phyloP scores from a whole-genome alignment of 1,140 invertebrate species.

The Gonioctena quinquepunctata region DNA sequence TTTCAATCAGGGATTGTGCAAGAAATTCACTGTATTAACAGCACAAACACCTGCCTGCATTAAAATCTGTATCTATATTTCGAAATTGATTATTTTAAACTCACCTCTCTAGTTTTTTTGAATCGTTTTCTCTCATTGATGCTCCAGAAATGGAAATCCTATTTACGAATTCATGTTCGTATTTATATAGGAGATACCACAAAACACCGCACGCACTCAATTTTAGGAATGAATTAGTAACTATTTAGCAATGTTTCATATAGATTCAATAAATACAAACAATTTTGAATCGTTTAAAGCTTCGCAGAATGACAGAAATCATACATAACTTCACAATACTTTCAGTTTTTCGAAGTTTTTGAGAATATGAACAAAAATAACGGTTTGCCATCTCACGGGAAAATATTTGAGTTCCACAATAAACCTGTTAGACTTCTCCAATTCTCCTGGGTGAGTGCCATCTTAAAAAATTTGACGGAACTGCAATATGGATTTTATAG shows the following conservation, averaged over 20 bases:
- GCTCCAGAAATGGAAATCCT: not conserved
- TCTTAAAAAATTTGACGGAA: not conserved
- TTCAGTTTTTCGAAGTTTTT: not conserved
- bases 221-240: not conserved
- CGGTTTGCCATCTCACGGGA: not conserved
- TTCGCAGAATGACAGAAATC: not conserved
- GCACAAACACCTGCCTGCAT: too few species aligned
- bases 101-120: not conserved
- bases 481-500: not conserved
- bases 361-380: not conserved
- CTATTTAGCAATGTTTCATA: not conserved
- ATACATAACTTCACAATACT: slow-evolving; percentile 1
- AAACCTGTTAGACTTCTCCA: not conserved
- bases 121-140: not conserved
- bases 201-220: not conserved
- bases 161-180: not conserved
- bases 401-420: not conserved
- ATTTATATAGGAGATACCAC: not conserved
- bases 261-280: not conserved
- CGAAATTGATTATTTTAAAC: too few species aligned
- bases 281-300: slow-evolving; percentile 7
- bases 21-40: too few species aligned
- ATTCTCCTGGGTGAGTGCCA: not conserved
- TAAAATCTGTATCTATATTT: too few species aligned
- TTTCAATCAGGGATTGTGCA: too few species aligned